These are phyloP conservation scores for Omphaloscelis lunosa DNA, from an alignment of 2,888 invertebrate genomes.

Conservation along the genomic window DNA sequence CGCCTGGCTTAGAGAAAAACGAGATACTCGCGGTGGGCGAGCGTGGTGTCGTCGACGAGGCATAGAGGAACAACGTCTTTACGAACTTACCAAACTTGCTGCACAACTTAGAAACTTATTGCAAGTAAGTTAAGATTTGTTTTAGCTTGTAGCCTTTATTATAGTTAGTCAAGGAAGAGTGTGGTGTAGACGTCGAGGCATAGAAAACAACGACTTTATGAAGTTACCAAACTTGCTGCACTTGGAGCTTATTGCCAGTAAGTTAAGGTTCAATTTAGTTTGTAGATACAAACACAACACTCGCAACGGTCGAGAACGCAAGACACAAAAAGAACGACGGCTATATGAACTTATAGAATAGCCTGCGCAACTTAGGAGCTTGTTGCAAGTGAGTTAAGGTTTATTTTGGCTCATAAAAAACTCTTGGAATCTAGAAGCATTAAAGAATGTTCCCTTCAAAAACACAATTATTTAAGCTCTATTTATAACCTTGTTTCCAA, in stretches of 20 bases:
- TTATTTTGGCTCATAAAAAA: neutral
- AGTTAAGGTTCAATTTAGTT: neutral
- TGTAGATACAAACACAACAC: neutral
- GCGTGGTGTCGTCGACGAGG: slow-evolving; percentile 97
- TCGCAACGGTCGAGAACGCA: too few relatives aligned
- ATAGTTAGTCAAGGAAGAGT: slow-evolving; percentile 83
- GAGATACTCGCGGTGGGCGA: slow-evolving; percentile 87
- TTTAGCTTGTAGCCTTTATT: neutral
- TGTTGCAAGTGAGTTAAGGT: slow-evolving; percentile 15
- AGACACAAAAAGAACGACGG: slow-evolving; percentile 95
- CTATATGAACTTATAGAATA: slow-evolving; percentile 99
- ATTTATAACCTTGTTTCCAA: too few relatives aligned
- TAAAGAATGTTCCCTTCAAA: neutral
- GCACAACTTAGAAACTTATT: slow-evolving; percentile 91
- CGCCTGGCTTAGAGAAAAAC: slow-evolving; percentile 96
- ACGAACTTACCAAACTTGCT: slow-evolving; percentile 98
- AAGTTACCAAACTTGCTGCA: slow-evolving; percentile 97
- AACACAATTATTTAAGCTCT: neutral
- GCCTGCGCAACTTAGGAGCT: slow-evolving; percentile 92
- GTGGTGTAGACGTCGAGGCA: slow-evolving; percentile 97
- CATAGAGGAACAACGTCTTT: slow-evolving; percentile 98
- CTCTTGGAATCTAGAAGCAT: neutral
- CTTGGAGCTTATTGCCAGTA: slow-evolving; percentile 75
- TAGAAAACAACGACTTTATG: slow-evolving; percentile 99
- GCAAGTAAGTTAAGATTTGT: slow-evolving; percentile 12